A percentile compares a stretch with the other conserved stretches of the same genome.
Evolutionary conservation across 1,140 invertebrate species (phyloP).

Genomic region (Aporrectodea caliginosa): DNA sequence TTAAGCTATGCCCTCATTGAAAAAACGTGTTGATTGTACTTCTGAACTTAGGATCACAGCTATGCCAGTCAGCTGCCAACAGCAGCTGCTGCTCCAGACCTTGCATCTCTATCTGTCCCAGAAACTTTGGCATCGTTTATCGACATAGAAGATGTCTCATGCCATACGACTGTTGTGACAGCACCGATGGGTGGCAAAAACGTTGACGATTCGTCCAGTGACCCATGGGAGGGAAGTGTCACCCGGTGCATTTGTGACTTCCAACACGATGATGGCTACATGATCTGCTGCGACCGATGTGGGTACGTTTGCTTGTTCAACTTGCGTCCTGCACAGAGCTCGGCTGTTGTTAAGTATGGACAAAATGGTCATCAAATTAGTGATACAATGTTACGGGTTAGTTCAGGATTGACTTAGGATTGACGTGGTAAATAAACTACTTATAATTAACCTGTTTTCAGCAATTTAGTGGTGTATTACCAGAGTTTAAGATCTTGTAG

Average conservation of each 20-base stretch:
- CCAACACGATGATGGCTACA: conserved; percentile 93
- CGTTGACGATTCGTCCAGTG: conserved; percentile 4
- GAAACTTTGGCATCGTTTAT: conserved; percentile 27
- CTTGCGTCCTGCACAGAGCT: not conserved
- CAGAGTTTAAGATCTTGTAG: not conserved
- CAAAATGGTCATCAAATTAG: not conserved
- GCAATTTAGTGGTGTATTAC: not conserved
- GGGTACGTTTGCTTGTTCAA: conserved; percentile 41
- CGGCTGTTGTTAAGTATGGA: not conserved
- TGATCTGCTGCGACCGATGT: conserved; percentile 81
- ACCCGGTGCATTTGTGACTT: conserved; percentile 92
- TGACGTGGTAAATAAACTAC: not conserved
- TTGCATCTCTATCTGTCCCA: not conserved
- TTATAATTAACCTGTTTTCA: not conserved
- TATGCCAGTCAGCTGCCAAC: conserved; percentile 14
- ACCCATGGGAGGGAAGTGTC: conserved; percentile 51
- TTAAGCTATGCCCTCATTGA: too few species aligned
- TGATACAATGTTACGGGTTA: not conserved
- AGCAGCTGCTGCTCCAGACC: not conserved
- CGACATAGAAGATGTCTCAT: conserved; percentile 36
- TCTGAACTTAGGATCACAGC: conserved; percentile 17
- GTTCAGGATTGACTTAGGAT: not conserved
- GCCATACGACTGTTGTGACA: conserved; percentile 13
- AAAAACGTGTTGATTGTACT: not conserved
- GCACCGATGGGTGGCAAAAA: not conserved